phyloP scores from a whole-genome alignment of 2,888 invertebrate genomes.

The Agapostemon virescens region DNA sequence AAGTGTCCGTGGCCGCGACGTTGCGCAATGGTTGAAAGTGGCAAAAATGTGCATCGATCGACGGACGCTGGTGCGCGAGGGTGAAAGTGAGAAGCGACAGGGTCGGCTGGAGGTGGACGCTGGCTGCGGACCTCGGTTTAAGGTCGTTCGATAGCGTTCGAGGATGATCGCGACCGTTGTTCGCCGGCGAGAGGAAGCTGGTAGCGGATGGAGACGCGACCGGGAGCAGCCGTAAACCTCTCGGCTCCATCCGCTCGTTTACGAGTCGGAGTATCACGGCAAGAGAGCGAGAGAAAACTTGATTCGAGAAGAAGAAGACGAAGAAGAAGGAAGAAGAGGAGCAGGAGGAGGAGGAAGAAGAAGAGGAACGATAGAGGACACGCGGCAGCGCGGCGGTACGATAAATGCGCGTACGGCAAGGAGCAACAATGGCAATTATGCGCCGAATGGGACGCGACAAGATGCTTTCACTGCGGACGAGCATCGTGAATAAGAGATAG shows the following conservation, averaged over 20 bases:
- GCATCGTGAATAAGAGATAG: slow-evolving; percentile 59
- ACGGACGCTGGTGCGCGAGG: neutral
- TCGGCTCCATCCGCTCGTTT: slow-evolving; percentile 20
- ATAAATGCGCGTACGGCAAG: slow-evolving; percentile 28
- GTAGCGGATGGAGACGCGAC: slow-evolving; percentile 14
- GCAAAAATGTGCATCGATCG: neutral
- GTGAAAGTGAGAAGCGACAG: neutral
- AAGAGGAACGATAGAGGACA: slow-evolving; percentile 5
- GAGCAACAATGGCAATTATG: slow-evolving; percentile 55
- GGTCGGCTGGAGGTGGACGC: neutral
- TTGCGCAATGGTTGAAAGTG: neutral
- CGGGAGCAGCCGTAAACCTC: slow-evolving; percentile 26
- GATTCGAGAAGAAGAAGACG: no score
- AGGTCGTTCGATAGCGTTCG: neutral
- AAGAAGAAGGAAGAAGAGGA: no score
- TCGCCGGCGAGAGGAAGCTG: slow-evolving; percentile 2
- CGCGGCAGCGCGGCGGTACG: slow-evolving; percentile 5
- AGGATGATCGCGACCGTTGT: neutral
- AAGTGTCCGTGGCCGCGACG: neutral
- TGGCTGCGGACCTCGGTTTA: neutral
- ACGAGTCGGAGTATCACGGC: slow-evolving; percentile 22
- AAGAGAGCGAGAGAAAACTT: neutral
- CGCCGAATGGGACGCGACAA: slow-evolving; percentile 59
- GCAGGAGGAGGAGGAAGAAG: neutral
- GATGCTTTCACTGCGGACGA: slow-evolving; percentile 57